Conservation (phyloP, 2,888 invertebrate species). For the Cheilosia pagana region DNA sequence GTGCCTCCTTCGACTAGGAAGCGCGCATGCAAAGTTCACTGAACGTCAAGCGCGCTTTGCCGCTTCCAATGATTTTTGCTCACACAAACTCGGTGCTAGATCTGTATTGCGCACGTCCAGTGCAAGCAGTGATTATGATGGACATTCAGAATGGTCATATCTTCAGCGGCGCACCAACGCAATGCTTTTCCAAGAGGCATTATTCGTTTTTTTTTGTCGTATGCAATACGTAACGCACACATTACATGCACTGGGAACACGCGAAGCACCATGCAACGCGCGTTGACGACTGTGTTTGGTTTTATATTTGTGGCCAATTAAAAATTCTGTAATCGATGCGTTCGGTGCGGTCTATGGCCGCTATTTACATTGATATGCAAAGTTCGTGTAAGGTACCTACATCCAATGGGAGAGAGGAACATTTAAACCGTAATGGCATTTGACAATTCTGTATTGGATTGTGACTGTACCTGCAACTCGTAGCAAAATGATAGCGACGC, state of each 20-base stretch:
- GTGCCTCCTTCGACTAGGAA: constrained; percentile 65
- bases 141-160: constrained; percentile 23
- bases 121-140: constrained; percentile 18
- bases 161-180: constrained; percentile 14
- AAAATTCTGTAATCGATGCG: constrained; percentile 64
- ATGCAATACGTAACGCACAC: constrained; percentile 1
- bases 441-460: constrained; percentile 21
- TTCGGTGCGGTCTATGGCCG: constrained; percentile 33
- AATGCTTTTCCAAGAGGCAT: background rate
- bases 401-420: constrained; percentile 6
- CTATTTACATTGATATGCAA: constrained; percentile 55
- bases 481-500: background rate
- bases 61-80: constrained; percentile 24
- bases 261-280: constrained; percentile 13
- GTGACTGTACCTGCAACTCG: constrained; percentile 13
- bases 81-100: constrained; percentile 39
- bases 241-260: constrained; percentile 14
- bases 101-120: constrained; percentile 44
- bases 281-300: constrained; percentile 14
- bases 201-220: background rate
- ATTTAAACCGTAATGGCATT: constrained; percentile 41
- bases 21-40: constrained; percentile 47
- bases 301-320: constrained; percentile 50
- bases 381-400: constrained; percentile 14
- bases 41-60: constrained; percentile 32